Evolutionary conservation across 2,888 invertebrate species (phyloP).

Genomic region (Pandemis cinnamomeana): DNA sequence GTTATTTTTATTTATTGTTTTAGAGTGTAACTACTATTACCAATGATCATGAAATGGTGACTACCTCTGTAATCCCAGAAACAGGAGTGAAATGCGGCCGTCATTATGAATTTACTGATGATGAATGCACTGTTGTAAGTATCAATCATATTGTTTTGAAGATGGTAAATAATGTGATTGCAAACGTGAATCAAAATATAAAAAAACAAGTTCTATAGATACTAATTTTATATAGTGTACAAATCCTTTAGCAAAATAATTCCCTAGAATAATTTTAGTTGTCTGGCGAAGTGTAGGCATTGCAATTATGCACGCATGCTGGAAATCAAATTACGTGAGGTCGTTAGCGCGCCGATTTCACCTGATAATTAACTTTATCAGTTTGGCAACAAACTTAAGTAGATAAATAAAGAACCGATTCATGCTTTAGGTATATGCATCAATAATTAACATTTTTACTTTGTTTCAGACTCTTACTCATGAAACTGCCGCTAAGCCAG

Average conservation of each 20-base stretch:
- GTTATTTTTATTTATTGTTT: slow-evolving; percentile 50
- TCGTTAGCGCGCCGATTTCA: not conserved
- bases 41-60: slow-evolving; percentile 77
- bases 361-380: slow-evolving; percentile 23
- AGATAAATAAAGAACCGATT: slow-evolving; percentile 9
- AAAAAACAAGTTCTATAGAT: not conserved
- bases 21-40: slow-evolving; percentile 84
- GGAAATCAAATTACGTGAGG: slow-evolving; percentile 17
- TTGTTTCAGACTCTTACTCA: slow-evolving; percentile 84
- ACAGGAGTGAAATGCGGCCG: slow-evolving; percentile 68
- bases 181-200: not conserved
- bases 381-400: not conserved
- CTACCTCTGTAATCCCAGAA: slow-evolving; percentile 72
- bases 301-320: not conserved
- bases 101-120: slow-evolving; percentile 72
- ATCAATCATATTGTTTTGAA: not conserved
- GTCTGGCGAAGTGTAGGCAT: not conserved
- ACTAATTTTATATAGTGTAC: too few species aligned
- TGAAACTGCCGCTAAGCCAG: slow-evolving; percentile 78
- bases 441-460: slow-evolving; percentile 15
- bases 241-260: not conserved
- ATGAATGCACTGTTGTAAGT: slow-evolving; percentile 75
- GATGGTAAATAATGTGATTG: not conserved
- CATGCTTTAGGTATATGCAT: not conserved
- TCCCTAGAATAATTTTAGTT: not conserved